These are phyloP conservation scores for Formica exsecta DNA, from an alignment of 1,140 invertebrate genomes.

Conservation along the genomic window DNA sequence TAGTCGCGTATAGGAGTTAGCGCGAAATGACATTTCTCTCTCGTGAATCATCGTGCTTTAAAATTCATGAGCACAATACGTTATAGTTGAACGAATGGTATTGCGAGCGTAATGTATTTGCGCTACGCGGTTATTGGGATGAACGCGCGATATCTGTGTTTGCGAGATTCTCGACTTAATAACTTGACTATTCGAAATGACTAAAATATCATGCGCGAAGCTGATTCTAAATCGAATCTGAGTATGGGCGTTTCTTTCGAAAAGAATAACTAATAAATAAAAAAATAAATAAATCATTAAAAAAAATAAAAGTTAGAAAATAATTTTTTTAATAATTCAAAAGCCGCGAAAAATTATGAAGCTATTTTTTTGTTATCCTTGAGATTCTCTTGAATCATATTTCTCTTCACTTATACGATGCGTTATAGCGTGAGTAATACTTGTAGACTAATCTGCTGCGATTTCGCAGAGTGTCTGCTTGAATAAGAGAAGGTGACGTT, in stretches of 20 bases:
- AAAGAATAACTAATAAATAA: neutral
- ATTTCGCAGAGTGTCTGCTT: conserved; percentile 27
- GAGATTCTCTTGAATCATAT: neutral
- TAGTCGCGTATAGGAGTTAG: conserved; percentile 30
- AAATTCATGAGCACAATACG: conserved; percentile 59
- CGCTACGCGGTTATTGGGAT: conserved; percentile 13
- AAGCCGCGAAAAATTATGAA: neutral
- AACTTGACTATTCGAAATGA: conserved; percentile 25
- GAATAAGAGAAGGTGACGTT: conserved; percentile 9
- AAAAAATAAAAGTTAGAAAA: neutral
- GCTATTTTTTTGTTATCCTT: neutral
- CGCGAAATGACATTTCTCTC: conserved; percentile 45
- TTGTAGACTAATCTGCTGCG: conserved; percentile 13
- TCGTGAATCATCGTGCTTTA: conserved; percentile 59
- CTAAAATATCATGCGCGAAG: neutral
- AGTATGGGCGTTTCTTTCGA: neutral
- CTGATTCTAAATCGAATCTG: neutral
- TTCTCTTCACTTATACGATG: neutral
- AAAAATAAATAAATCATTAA: neutral
- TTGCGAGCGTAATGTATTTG: conserved; percentile 36
- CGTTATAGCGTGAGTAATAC: conserved; percentile 14
- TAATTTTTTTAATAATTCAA: neutral
- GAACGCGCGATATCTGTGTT: conserved; percentile 35
- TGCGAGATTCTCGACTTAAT: conserved; percentile 33
- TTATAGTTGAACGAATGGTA: conserved; percentile 4